Conservation (phyloP, 2,888 invertebrate genomes). For the Saturnia pavonia region DNA sequence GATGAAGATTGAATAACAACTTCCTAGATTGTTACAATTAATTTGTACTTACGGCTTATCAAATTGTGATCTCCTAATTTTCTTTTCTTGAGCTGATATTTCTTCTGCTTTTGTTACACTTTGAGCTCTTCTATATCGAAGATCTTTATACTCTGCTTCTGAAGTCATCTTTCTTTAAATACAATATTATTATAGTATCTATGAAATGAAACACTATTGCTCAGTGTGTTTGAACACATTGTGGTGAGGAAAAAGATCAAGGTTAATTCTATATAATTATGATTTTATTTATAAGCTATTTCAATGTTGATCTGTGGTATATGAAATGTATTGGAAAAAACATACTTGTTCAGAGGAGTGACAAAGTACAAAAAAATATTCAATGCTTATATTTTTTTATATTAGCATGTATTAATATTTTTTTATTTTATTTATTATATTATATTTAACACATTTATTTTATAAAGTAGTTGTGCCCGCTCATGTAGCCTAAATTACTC, state of each 20-base stretch:
- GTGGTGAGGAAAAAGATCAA: neutral
- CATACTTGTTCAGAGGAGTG: neutral
- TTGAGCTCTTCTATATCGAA: slow-evolving; percentile 88
- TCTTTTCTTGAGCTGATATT: slow-evolving; percentile 90
- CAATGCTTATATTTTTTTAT: no score
- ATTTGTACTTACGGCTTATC: slow-evolving; percentile 91
- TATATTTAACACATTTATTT: no score
- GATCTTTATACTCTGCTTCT: slow-evolving; percentile 75
- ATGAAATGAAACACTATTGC: neutral
- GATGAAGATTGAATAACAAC: neutral
- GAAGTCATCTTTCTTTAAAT: slow-evolving; percentile 50
- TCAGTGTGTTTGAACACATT: neutral
- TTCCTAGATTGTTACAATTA: neutral
- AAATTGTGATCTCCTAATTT: slow-evolving; percentile 88
- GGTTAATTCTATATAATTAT: neutral
- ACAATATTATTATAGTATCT: neutral
- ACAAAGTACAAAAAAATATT: no score
- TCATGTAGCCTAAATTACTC: no score
- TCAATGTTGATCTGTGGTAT: neutral
- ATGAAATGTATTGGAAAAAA: neutral
- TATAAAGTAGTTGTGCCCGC: no score
- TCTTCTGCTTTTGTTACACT: slow-evolving; percentile 95
- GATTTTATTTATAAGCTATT: neutral
- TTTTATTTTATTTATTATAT: no score
- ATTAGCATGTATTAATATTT: no score